These are phyloP conservation scores for Phyto melanocephala DNA, from an alignment of 2,888 invertebrate species.

Conservation along the genomic window DNA sequence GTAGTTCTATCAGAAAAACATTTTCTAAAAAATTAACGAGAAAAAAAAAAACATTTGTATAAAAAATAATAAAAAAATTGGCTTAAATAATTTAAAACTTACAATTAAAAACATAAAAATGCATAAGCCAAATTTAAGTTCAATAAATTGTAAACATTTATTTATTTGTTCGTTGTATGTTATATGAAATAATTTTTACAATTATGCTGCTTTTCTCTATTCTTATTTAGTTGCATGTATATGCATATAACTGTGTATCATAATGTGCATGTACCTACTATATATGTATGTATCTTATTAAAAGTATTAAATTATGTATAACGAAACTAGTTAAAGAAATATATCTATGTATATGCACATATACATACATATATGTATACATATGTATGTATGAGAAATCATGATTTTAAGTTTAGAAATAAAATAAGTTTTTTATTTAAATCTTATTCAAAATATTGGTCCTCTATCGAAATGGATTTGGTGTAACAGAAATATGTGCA, in stretches of 20 bases:
- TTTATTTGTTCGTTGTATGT: conserved; percentile 74
- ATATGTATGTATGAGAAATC: neutral
- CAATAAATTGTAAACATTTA: conserved; percentile 45
- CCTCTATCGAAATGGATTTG: conserved; percentile 76
- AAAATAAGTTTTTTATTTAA: conserved; percentile 48
- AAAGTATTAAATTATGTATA: neutral
- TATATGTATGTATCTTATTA: neutral
- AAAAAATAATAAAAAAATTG: too few species aligned
- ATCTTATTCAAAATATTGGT: conserved; percentile 78
- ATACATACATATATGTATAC: neutral
- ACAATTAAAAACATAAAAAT: conserved; percentile 8
- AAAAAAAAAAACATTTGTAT: too few species aligned
- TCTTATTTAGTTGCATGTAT: conserved; percentile 21
- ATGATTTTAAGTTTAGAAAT: neutral
- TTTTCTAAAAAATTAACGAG: too few species aligned
- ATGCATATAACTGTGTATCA: neutral
- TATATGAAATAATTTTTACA: conserved; percentile 70
- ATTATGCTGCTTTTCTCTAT: conserved; percentile 54
- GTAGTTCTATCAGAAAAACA: too few species aligned
- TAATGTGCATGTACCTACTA: neutral
- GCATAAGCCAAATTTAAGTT: conserved; percentile 42
- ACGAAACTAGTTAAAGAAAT: too few species aligned
- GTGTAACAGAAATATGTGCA: conserved; percentile 60
- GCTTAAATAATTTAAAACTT: conserved; percentile 25
- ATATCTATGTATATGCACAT: neutral